Conservation (phyloP, 2,113 vertebrate genomes). For the Lophochroa leadbeateri region DNA sequence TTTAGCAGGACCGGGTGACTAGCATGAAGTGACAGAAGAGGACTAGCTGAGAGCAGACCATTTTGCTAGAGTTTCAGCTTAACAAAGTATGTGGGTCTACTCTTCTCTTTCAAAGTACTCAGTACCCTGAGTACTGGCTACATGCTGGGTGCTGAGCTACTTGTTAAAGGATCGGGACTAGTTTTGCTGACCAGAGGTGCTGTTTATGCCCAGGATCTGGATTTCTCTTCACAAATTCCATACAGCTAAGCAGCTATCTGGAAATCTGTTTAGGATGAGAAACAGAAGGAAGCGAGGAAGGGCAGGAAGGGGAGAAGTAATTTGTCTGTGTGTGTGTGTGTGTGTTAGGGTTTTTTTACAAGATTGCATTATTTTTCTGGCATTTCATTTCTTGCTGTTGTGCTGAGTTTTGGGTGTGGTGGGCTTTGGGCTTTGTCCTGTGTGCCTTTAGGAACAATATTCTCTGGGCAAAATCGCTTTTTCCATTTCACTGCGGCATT, state of each 20-base stretch:
- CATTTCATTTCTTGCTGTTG: not conserved
- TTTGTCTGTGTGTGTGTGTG: not conserved
- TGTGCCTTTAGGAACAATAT: slow-evolving; percentile 29
- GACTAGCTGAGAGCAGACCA: not conserved
- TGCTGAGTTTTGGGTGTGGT: slow-evolving; percentile 34
- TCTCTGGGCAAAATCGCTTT: slow-evolving; percentile 33
- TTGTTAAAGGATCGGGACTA: not conserved
- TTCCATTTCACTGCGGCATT: slow-evolving; percentile 28
- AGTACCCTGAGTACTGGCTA: not conserved
- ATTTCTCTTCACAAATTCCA: slow-evolving; percentile 49
- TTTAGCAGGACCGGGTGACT: not conserved
- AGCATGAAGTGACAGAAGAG: not conserved
- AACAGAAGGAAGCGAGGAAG: not conserved
- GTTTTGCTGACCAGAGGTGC: not conserved
- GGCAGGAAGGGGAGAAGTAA: not conserved
- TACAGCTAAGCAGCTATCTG: slow-evolving; percentile 34
- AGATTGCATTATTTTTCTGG: slow-evolving; percentile 20
- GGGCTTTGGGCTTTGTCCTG: slow-evolving; percentile 11
- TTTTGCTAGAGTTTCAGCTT: not conserved
- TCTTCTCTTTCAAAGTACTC: not conserved
- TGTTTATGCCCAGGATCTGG: not conserved
- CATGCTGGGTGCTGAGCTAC: not conserved
- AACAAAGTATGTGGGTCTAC: not conserved
- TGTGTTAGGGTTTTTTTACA: not conserved
- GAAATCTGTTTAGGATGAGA: slow-evolving; percentile 46